phyloP scores from a whole-genome alignment of 1,140 invertebrate genomes.

The Pseudobourletiella spinata region DNA sequence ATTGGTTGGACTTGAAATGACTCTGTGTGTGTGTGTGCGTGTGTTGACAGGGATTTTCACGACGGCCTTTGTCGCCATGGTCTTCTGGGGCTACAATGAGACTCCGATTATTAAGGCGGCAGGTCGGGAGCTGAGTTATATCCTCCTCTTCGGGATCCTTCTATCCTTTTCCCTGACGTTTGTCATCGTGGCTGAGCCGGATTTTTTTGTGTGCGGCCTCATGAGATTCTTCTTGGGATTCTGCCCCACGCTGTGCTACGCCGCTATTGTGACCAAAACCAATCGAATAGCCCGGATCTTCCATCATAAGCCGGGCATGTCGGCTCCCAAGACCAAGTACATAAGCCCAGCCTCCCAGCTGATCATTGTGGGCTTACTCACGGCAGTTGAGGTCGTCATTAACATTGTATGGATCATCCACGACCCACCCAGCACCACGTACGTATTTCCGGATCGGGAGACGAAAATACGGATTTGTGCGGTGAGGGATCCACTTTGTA shows the following conservation, averaged over 20 bases:
- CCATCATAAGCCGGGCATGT: constrained; percentile 38
- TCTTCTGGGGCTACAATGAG: constrained; percentile 55
- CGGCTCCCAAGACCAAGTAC: constrained; percentile 41
- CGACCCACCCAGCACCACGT: constrained; percentile 42
- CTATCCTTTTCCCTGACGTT: constrained; percentile 51
- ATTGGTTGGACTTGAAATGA: background rate
- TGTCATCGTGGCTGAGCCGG: constrained; percentile 47
- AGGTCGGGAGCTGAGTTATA: constrained; percentile 46
- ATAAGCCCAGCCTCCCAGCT: constrained; percentile 41
- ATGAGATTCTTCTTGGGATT: constrained; percentile 50
- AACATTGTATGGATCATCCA: constrained; percentile 47
- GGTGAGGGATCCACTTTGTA: constrained; percentile 3
- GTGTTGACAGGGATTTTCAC: constrained; percentile 67
- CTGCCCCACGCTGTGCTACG: constrained; percentile 50
- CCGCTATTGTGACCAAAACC: constrained; percentile 52
- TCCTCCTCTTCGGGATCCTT: constrained; percentile 46
- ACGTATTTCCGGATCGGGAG: constrained; percentile 43
- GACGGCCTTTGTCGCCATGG: constrained; percentile 56
- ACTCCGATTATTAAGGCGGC: constrained; percentile 54
- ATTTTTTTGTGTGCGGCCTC: constrained; percentile 44
- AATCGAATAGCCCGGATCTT: constrained; percentile 52
- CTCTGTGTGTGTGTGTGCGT: constrained; percentile 43
- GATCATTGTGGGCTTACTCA: constrained; percentile 47
- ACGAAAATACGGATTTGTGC: constrained; percentile 39
- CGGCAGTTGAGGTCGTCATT: constrained; percentile 47